A percentile compares a stretch with the other conserved stretches of the same genome.
Conservation (phyloP, 2,113 vertebrate genomes). For the Rostratula benghalensis region DNA sequence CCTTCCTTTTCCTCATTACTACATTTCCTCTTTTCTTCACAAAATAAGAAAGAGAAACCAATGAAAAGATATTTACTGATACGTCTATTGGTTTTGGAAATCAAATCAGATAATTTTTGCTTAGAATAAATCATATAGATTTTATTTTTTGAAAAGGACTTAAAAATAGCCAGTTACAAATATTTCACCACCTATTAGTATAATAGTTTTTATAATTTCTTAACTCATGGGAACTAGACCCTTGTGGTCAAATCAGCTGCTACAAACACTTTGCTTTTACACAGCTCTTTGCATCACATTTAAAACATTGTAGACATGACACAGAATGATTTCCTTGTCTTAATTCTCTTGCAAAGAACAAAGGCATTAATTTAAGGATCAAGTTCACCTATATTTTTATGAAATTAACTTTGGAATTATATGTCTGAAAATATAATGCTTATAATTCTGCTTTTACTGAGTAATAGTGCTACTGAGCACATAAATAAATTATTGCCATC, state of each 20-base stretch:
- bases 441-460: not conserved
- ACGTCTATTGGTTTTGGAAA: not conserved
- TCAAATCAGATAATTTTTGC: not conserved
- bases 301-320: constrained; percentile 16
- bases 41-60: not conserved
- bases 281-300: not conserved
- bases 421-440: constrained; percentile 28
- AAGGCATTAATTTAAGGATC: constrained; percentile 35
- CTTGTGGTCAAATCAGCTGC: not conserved
- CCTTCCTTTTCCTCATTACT: not conserved
- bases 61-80: not conserved
- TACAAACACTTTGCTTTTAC: not conserved
- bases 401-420: constrained; percentile 49
- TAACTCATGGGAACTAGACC: not conserved
- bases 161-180: not conserved
- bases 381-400: constrained; percentile 19
- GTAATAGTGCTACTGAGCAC: not conserved
- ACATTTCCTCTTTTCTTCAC: not conserved
- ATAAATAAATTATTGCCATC: constrained; percentile 48
- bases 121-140: not conserved
- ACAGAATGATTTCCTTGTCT: constrained; percentile 17
- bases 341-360: constrained; percentile 18
- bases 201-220: not conserved
- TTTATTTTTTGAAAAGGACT: not conserved
- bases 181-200: not conserved